phyloP scores from a whole-genome alignment of 1,140 invertebrate genomes.

The Hyphantria cunea region DNA sequence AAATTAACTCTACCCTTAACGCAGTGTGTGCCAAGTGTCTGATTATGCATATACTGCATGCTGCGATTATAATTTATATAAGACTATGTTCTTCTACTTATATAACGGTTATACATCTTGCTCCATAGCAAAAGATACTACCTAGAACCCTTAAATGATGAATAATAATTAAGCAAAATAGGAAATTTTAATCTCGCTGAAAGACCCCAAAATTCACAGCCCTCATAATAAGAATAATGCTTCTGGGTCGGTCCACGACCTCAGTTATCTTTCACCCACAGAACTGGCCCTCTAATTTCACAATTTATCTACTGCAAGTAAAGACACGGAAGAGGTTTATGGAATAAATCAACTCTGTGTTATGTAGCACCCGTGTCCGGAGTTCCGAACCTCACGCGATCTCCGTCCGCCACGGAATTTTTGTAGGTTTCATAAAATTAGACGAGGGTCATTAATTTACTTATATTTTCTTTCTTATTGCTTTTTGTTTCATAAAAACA shows the following conservation, averaged over 20 bases:
- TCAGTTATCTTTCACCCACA: slow-evolving; percentile 41
- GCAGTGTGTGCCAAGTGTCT: too few species aligned
- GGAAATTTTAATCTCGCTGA: not conserved
- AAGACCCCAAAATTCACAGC: not conserved
- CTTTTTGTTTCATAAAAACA: too few species aligned
- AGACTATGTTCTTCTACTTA: too few species aligned
- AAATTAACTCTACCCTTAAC: too few species aligned
- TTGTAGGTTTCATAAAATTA: not conserved
- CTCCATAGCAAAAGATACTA: too few species aligned
- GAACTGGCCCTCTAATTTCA: slow-evolving; percentile 39
- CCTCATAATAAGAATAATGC: slow-evolving; percentile 7
- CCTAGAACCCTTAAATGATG: not conserved
- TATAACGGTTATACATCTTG: too few species aligned
- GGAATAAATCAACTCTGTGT: slow-evolving; percentile 14
- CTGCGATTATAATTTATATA: too few species aligned
- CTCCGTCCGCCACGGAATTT: not conserved
- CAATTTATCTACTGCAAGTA: slow-evolving; percentile 36
- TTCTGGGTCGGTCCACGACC: not conserved
- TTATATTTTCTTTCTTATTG: not conserved
- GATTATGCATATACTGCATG: too few species aligned
- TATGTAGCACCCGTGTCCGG: not conserved
- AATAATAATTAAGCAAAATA: not conserved
- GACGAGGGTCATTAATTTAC: not conserved
- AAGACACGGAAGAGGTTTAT: slow-evolving; percentile 5
- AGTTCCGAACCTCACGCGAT: slow-evolving; percentile 24